A percentile compares a stretch with the other conserved stretches of the same genome.
phyloP scores from a whole-genome alignment of 2,888 invertebrate species.

The Oscheius myriophilus region DNA sequence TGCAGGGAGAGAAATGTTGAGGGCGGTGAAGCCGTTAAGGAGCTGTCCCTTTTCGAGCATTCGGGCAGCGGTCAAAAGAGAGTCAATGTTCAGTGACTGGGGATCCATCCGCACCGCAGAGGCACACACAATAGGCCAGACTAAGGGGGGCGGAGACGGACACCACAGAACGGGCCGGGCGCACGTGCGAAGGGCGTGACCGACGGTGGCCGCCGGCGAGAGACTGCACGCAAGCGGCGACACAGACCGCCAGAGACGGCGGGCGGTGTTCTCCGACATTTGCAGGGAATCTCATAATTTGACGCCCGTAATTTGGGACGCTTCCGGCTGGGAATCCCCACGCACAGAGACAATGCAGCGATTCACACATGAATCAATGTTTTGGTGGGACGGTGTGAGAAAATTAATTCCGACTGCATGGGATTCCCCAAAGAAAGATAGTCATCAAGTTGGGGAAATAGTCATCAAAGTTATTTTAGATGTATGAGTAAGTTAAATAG shows the following conservation, averaged over 20 bases:
- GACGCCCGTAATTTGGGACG: neutral
- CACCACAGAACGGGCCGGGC: constrained; percentile 25
- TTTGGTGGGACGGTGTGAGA: too few relatives aligned
- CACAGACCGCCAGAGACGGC: constrained; percentile 25
- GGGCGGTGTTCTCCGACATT: constrained; percentile 11
- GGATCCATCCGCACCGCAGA: constrained; percentile 29
- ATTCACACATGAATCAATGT: too few relatives aligned
- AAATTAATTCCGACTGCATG: too few relatives aligned
- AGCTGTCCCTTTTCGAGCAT: constrained; percentile 47
- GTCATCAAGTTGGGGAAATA: too few relatives aligned
- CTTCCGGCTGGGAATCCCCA: too few relatives aligned
- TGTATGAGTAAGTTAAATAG: too few relatives aligned
- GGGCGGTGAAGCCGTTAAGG: constrained; percentile 37
- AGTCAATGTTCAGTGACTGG: constrained; percentile 45
- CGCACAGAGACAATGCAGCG: too few relatives aligned
- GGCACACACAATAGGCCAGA: constrained; percentile 27
- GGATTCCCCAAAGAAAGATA: too few relatives aligned
- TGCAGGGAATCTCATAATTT: constrained; percentile 11
- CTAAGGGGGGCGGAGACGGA: constrained; percentile 31
- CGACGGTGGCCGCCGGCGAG: constrained; percentile 22
- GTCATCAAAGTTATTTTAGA: too few relatives aligned
- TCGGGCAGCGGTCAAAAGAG: constrained; percentile 58
- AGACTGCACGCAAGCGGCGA: constrained; percentile 17
- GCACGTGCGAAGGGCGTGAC: constrained; percentile 27
- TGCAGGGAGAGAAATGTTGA: constrained; percentile 23